These are phyloP conservation scores for Pristionchus maxplancki DNA, from an alignment of 2,888 invertebrate species.

Conservation along the genomic window DNA sequence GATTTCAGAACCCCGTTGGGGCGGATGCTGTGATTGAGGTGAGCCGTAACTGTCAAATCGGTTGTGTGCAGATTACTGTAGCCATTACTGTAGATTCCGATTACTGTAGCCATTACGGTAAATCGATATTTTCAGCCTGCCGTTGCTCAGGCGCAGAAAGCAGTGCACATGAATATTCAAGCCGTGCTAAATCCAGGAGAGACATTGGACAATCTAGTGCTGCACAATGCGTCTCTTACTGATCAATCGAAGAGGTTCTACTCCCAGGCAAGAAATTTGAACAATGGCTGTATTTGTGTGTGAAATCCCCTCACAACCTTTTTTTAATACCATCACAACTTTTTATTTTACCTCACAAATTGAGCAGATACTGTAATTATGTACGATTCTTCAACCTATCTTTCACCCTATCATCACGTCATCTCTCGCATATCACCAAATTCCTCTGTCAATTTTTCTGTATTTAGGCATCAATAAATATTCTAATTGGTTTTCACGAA, in stretches of 20 bases:
- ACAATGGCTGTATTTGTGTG: conserved; percentile 77
- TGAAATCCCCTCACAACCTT: conserved; percentile 56
- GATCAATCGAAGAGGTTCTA: conserved; percentile 98
- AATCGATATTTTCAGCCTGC: conserved; percentile 85
- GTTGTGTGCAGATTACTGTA: too few relatives aligned
- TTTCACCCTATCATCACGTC: too few relatives aligned
- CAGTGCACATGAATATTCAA: conserved; percentile 95
- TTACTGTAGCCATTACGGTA: not conserved
- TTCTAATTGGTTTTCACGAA: too few relatives aligned
- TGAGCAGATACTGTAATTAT: too few relatives aligned
- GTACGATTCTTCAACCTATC: too few relatives aligned
- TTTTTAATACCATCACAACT: too few relatives aligned
- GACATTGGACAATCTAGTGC: conserved; percentile 96
- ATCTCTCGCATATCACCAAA: too few relatives aligned
- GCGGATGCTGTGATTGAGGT: not conserved
- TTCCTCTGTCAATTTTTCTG: too few relatives aligned
- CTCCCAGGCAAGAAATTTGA: conserved; percentile 85
- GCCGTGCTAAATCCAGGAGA: conserved; percentile 96
- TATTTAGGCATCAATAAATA: too few relatives aligned
- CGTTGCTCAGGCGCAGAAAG: conserved; percentile 98
- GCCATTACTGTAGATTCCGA: too few relatives aligned
- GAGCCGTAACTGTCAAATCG: too few relatives aligned
- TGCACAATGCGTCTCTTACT: conserved; percentile 95
- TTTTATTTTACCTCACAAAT: too few relatives aligned
- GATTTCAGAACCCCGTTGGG: not conserved